Evolutionary conservation across 2,797 vertebrate species (phyloP).

Genomic region (Helarctos malayanus): DNA sequence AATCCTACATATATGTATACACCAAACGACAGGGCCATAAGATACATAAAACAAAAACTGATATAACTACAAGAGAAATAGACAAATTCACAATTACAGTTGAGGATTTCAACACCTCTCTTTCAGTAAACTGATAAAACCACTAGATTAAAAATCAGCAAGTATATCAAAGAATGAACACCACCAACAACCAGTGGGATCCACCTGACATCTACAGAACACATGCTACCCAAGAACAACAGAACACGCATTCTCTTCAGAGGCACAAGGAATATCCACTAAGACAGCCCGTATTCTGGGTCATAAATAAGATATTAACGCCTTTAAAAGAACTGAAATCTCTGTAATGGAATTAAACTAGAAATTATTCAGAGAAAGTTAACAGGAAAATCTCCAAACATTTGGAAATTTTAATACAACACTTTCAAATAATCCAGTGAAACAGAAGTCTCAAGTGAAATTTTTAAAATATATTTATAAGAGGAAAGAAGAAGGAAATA

Average conservation of each 20-base stretch:
- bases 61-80: neutral
- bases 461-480: neutral
- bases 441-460: neutral
- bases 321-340: neutral
- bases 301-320: neutral
- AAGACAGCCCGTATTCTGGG: neutral
- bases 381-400: neutral
- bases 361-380: neutral
- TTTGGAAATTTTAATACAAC: neutral
- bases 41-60: neutral
- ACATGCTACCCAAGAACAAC: neutral
- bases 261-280: neutral
- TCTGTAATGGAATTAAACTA: neutral
- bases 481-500: neutral
- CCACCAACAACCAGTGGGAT: neutral
- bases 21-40: neutral
- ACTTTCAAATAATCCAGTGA: neutral
- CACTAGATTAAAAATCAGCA: neutral
- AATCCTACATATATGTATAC: neutral
- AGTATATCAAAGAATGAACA: neutral
- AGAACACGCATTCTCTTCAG: neutral
- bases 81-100: neutral
- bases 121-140: neutral
- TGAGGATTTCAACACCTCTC: neutral
- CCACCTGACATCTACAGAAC: neutral